These are phyloP conservation scores for Cephalopholis sonnerati DNA, from an alignment of 2,113 vertebrate genomes.

Conservation along the genomic window DNA sequence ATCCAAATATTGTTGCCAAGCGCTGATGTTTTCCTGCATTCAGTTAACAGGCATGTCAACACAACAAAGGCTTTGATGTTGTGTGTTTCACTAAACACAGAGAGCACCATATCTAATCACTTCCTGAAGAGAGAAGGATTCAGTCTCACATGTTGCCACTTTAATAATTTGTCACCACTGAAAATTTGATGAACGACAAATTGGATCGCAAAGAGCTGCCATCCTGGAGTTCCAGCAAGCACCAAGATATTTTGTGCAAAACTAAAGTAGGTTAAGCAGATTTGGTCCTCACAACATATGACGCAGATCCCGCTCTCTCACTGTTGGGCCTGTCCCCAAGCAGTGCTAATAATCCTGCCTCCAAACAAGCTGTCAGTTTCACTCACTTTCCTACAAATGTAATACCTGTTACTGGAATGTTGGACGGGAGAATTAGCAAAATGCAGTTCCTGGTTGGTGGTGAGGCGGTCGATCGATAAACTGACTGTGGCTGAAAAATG, in stretches of 20 bases:
- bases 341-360: slow-evolving; percentile 79
- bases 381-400: slow-evolving; percentile 66
- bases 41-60: slow-evolving; percentile 20
- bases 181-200: slow-evolving; percentile 61
- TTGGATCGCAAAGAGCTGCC: slow-evolving; percentile 56
- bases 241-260: slow-evolving; percentile 73
- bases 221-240: slow-evolving; percentile 58
- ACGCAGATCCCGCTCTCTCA: slow-evolving; percentile 74
- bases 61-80: slow-evolving; percentile 26
- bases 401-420: slow-evolving; percentile 76
- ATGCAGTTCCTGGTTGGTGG: slow-evolving; percentile 46
- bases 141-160: slow-evolving; percentile 25
- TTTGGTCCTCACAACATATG: slow-evolving; percentile 83
- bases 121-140: slow-evolving; percentile 3
- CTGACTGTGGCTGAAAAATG: slow-evolving; percentile 32
- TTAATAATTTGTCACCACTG: slow-evolving; percentile 60
- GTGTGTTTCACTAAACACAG: slow-evolving; percentile 4
- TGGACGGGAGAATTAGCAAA: slow-evolving; percentile 62
- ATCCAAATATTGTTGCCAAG: slow-evolving; percentile 56
- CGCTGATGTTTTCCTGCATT: slow-evolving; percentile 27
- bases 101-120: slow-evolving; percentile 6
- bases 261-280: slow-evolving; percentile 86
- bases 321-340: slow-evolving; percentile 75
- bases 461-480: slow-evolving; percentile 29
- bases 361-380: slow-evolving; percentile 78